Conservation (phyloP, 2,888 invertebrate genomes). For the Morpho helenor region DNA sequence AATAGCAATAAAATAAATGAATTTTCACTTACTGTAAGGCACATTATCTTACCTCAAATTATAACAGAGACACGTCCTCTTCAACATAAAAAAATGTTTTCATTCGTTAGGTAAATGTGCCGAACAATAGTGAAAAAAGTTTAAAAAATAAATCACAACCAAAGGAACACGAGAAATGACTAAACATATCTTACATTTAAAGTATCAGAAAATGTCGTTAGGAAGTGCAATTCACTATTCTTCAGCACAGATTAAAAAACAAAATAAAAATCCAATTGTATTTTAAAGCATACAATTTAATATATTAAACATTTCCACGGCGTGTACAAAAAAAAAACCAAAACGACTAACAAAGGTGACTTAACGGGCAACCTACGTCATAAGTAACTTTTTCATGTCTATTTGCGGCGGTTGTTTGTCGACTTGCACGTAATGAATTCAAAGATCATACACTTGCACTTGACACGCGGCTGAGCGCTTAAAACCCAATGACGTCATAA, state of each 20-base stretch:
- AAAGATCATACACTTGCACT: not conserved
- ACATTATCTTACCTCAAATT: conserved; percentile 69
- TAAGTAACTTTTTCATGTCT: not conserved
- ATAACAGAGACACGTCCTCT: conserved; percentile 8
- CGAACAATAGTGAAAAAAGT: conserved; percentile 90
- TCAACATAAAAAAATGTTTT: conserved; percentile 7
- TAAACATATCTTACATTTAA: conserved; percentile 15
- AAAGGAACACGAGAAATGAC: conserved; percentile 23
- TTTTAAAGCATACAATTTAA: conserved; percentile 55
- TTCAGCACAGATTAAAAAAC: conserved; percentile 66
- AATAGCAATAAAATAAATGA: conserved; percentile 1
- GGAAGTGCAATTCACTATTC: conserved; percentile 80
- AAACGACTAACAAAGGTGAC: conserved; percentile 8
- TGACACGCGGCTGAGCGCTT: not conserved
- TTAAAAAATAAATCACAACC: conserved; percentile 38
- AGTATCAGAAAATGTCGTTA: conserved; percentile 49
- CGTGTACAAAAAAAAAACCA: conserved; percentile 22
- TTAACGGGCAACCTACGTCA: not conserved
- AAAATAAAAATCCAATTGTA: conserved; percentile 49
- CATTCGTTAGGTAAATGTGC: conserved; percentile 75
- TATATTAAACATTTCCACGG: conserved; percentile 51
- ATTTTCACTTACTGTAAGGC: conserved; percentile 52
- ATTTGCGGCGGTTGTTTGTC: not conserved
- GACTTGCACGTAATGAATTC: not conserved
- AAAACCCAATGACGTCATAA: not conserved